Percentiles rank a stretch among this genome's conserved stretches.
These are phyloP conservation scores for Tenthredo mesomela DNA, from an alignment of 2,888 invertebrate species.

Conservation along the genomic window DNA sequence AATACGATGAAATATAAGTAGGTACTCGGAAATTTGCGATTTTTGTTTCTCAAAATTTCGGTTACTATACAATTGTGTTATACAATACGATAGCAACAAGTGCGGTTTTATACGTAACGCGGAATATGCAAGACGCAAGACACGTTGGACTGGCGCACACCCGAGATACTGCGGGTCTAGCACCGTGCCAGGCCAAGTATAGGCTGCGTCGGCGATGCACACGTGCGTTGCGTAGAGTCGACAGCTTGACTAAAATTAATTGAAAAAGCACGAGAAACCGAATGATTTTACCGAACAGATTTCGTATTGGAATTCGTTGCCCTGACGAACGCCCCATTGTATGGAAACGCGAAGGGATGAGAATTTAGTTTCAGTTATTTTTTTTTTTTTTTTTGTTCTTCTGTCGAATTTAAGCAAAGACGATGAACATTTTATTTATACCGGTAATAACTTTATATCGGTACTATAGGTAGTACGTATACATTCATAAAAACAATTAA, in stretches of 20 bases:
- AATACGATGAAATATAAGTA: not conserved
- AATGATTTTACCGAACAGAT: not conserved
- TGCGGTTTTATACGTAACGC: slow-evolving; percentile 22
- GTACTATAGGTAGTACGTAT: not conserved
- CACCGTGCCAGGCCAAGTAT: slow-evolving; percentile 49
- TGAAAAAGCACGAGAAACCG: slow-evolving; percentile 24
- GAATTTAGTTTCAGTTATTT: not conserved
- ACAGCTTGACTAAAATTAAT: slow-evolving; percentile 50
- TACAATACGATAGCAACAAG: slow-evolving; percentile 5
- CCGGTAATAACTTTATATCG: not conserved
- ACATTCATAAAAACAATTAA: not conserved
- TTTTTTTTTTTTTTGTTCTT: not conserved
- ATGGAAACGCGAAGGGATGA: not conserved
- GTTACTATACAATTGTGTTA: not conserved
- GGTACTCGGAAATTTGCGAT: not conserved
- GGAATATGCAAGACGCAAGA: slow-evolving; percentile 14
- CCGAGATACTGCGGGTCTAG: slow-evolving; percentile 48
- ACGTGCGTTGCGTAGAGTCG: slow-evolving; percentile 40
- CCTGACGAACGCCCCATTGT: no score
- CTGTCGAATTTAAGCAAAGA: not conserved
- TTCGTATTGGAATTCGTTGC: not conserved
- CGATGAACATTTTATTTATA: not conserved
- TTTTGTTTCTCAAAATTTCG: not conserved
- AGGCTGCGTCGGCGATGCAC: slow-evolving; percentile 48
- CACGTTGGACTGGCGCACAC: slow-evolving; percentile 40